These are phyloP conservation scores for Hermaeophaga mercurialis DNA, from an alignment of 2,888 invertebrate species.

Conservation along the genomic window DNA sequence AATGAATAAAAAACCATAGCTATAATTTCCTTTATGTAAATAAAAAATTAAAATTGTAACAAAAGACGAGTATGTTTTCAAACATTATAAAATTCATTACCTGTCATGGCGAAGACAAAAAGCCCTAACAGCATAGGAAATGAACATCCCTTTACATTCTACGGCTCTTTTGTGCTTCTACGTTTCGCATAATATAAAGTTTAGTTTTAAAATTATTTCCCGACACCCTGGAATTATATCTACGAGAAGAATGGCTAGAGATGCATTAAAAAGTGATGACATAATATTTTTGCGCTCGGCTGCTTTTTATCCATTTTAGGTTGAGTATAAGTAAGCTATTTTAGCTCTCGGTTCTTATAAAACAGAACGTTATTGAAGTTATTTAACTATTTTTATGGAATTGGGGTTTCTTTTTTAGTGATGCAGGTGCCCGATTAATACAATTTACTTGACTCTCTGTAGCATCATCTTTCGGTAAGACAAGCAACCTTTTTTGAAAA, in stretches of 20 bases:
- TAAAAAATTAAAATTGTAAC: constrained; percentile 5
- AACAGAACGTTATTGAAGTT: constrained; percentile 22
- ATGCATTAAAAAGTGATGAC: constrained; percentile 31
- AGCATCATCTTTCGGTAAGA: too few relatives aligned
- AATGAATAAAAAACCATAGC: too few relatives aligned
- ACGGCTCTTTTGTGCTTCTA: constrained; percentile 22
- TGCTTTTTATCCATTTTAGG: constrained; percentile 24
- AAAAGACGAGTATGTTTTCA: constrained; percentile 2
- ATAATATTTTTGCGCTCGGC: constrained; percentile 25
- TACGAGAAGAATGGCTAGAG: constrained; percentile 18
- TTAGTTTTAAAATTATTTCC: constrained; percentile 22
- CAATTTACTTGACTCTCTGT: too few relatives aligned
- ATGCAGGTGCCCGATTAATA: too few relatives aligned
- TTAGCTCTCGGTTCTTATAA: constrained; percentile 14
- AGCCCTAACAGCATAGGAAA: constrained; percentile 27
- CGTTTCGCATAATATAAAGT: constrained; percentile 24
- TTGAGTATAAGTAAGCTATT: constrained; percentile 24
- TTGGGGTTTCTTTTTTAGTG: neutral
- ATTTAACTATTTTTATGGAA: constrained; percentile 2
- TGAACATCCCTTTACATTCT: constrained; percentile 25
- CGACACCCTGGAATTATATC: constrained; percentile 21
- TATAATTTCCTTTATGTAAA: too few relatives aligned
- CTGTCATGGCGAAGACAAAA: constrained; percentile 23
- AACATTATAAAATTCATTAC: constrained; percentile 28
- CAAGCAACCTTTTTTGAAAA: too few relatives aligned